A percentile compares a stretch with the other conserved stretches of the same genome.
Evolutionary conservation across 2,113 vertebrate species (phyloP).

Genomic region (Petaurus breviceps): DNA sequence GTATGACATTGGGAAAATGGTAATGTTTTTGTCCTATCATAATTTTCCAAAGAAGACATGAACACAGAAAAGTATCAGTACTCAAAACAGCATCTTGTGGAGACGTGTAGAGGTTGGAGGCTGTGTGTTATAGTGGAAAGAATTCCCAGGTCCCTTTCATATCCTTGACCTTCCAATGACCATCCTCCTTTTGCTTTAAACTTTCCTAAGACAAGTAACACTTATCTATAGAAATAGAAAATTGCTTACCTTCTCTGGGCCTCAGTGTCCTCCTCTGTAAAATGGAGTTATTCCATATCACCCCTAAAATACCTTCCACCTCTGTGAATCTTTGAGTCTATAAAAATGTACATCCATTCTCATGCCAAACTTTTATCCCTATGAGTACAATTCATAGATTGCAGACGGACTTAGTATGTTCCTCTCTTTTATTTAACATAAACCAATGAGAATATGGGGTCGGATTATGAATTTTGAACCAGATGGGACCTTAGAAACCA

Average conservation of each 20-base stretch:
- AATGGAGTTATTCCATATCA: not conserved
- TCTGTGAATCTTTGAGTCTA: not conserved
- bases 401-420: too few relatives aligned
- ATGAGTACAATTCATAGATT: not conserved
- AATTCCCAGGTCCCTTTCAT: not conserved
- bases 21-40: too few relatives aligned
- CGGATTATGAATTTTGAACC: too few relatives aligned
- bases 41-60: too few relatives aligned
- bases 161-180: not conserved
- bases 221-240: not conserved
- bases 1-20: too few relatives aligned
- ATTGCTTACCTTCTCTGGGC: not conserved
- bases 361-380: not conserved
- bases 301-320: not conserved
- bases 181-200: not conserved
- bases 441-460: too few relatives aligned
- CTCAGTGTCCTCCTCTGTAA: not conserved
- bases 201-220: not conserved
- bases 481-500: too few relatives aligned
- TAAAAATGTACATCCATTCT: not conserved
- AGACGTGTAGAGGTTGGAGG: too few relatives aligned
- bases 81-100: too few relatives aligned
- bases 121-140: too few relatives aligned
- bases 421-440: too few relatives aligned
- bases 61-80: too few relatives aligned